Base-by-base conservation (phyloP, 2,888 invertebrate genomes). In the Cantharis rustica region DNA sequence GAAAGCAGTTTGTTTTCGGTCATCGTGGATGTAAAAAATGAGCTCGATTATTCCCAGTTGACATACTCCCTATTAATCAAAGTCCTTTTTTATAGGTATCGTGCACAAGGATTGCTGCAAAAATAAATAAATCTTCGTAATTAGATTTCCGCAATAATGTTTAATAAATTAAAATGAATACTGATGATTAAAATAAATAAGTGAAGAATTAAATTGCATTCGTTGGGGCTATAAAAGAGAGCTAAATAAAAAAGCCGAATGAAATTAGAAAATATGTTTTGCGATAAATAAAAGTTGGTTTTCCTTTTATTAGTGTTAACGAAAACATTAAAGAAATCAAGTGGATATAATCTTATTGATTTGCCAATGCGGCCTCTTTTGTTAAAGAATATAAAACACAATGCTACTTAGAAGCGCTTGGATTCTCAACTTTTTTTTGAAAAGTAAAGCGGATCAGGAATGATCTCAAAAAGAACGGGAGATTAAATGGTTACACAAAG, bases 1-100 rank as follows among this genome's bases (percentile, higher is more conserved):
- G 74, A 66, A 73, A 80, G 84, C 83, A 84, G 84, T 85, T 85
- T 85, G 84, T 85, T 83, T 80, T 78, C 80, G 79, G 84, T 83
- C 84, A 79, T 79, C 79, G 75, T 75, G 69, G 70, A 69, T 73
- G 82, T 84, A 84, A 85, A 85, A 85, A 84, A 84, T 84, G 81
- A 81, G 80, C 79, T 71, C 81, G 84, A 84, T 84, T 84, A 84
- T 84, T 82, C 83, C 83, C 83, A 81, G 80, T 81, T 76, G 82
- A 80, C 79, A 80, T 80, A 78, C 72, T 78, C 61, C 77, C 77
- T 82, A 84, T 85, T 83, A 81, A 84, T 85, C 84, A 84, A 78
- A 75, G 71, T 69, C 68, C 68, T 73, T 70, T 75, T 78, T 75
- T 71, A 47, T 47, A 47, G 69, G 68, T 77, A 69, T 69, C 47